Evolutionary conservation across 2,888 invertebrate species (phyloP), one percentile per base, ranked within the genome.

Genomic region (Oligia strigilis): DNA sequence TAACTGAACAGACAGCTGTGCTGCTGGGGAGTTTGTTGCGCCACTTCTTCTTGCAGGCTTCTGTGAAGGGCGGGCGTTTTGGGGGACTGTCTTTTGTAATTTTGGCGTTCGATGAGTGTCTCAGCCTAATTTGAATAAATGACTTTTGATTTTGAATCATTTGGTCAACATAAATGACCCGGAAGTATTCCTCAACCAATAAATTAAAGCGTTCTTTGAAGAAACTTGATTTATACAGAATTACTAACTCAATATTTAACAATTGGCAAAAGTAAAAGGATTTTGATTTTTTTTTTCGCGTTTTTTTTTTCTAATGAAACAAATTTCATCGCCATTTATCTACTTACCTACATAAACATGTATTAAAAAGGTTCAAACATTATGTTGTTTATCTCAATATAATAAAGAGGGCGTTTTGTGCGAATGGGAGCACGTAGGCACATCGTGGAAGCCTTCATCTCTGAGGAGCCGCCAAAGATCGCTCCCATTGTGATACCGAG

Each of bases 401-500:
- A 91, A 90, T 87, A 89, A 88, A 90, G 87, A 88, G 88, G 89
- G 78, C 60, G 77, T 80, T 83, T 80, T 81, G 76, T 82, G 80
- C 80, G 85, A 90, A 91, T 88, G 85, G 83, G 87, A 84, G 84
- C 90, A 89, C 88, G 89, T 88, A 84, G 83, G 84, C 85, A 87
- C 82, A 80, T 83, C 76, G 66, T 75, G 78, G 82, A 80, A 84
- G 86, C 82, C 94, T 93, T 94, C 94, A 93, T 94, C 94, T 95
- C 94, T 90, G 89, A 82, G 87, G 87, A 86, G 81, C 78, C 77
- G 88, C 90, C 91, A 92, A 92, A 95, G 94, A 95, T 95, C 94
- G 94, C 90, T 92, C 78, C 94, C 93, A 96, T 97, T 97, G 96
- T 96, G 94, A 93, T 94, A 90, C 92, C 90, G 90, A 92, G 93